Percentiles rank a stretch among this genome's conserved stretches.
Evolutionary conservation across 2,113 vertebrate species (phyloP).

Genomic region (Columba livia): DNA sequence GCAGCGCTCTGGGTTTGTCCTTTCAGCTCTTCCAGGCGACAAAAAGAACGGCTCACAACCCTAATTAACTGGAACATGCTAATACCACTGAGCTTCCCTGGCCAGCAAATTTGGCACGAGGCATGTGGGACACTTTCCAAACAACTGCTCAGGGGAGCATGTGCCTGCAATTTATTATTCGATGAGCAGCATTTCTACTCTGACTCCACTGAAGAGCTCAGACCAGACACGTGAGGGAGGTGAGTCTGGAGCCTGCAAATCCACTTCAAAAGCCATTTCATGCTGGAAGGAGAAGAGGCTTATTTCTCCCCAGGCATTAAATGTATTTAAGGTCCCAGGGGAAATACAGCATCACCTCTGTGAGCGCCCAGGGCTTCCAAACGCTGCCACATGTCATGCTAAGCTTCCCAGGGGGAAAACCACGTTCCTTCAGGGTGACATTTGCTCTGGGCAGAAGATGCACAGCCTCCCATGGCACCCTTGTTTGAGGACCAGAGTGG

Average conservation of each 20-base stretch:
- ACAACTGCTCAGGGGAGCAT: not conserved
- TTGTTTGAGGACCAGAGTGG: not conserved
- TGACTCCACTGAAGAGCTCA: not conserved
- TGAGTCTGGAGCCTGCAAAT: conserved; percentile 17
- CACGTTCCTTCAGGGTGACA: not conserved
- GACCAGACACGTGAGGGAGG: not conserved
- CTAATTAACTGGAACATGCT: conserved; percentile 60
- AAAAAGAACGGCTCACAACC: conserved; percentile 49
- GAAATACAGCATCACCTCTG: not conserved
- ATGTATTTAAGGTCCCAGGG: not conserved
- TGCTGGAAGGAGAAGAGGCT: not conserved
- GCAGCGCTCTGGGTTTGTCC: conserved; percentile 25
- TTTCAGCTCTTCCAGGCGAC: conserved; percentile 30
- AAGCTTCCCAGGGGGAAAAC: not conserved
- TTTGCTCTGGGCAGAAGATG: not conserved
- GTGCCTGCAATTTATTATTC: conserved; percentile 44
- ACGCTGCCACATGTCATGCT: not conserved
- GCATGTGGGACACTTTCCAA: conserved; percentile 35
- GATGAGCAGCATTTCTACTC: not conserved
- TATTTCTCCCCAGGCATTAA: not conserved
- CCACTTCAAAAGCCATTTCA: not conserved
- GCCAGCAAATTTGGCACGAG: conserved; percentile 46
- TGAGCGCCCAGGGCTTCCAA: not conserved
- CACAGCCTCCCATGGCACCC: not conserved
- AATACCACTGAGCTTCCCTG: conserved; percentile 54